A percentile compares a stretch with the other conserved stretches of the same genome.
These are phyloP conservation scores for Acronicta psi DNA, from an alignment of 2,888 invertebrate genomes.

Conservation along the genomic window DNA sequence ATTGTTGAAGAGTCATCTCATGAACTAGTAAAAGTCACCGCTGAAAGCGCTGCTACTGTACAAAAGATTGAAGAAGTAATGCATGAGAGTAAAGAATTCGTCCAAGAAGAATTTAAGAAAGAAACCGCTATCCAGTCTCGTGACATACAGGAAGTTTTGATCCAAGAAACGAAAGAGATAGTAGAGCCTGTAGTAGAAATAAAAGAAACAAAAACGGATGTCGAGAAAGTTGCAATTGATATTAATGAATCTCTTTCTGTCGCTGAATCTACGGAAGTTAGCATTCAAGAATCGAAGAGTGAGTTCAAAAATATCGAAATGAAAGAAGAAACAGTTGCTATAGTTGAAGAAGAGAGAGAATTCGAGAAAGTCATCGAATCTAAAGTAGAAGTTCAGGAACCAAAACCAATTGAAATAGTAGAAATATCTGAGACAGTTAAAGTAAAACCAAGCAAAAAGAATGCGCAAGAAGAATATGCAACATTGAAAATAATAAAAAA, in stretches of 20 bases:
- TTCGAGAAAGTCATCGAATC: constrained; percentile 17
- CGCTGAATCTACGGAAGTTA: constrained; percentile 38
- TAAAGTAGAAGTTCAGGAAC: constrained; percentile 23
- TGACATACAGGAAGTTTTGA: constrained; percentile 40
- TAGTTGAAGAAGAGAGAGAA: constrained; percentile 23
- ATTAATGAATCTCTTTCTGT: constrained; percentile 49
- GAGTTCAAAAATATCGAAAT: constrained; percentile 34
- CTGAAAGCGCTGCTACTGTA: constrained; percentile 50
- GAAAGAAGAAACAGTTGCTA: constrained; percentile 27
- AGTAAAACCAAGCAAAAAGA: constrained; percentile 35
- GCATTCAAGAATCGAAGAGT: constrained; percentile 37
- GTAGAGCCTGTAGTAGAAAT: constrained; percentile 48
- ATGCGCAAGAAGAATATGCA: constrained; percentile 59
- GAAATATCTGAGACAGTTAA: constrained; percentile 42
- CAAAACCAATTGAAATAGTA: constrained; percentile 40
- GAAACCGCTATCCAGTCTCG: constrained; percentile 40
- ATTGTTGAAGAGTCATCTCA: constrained; percentile 51
- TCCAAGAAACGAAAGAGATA: constrained; percentile 50
- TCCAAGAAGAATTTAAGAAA: constrained; percentile 52
- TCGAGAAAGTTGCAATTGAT: constrained; percentile 53
- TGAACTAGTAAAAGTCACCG: constrained; percentile 43
- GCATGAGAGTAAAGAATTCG: constrained; percentile 46
- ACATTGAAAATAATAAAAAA: constrained; percentile 64
- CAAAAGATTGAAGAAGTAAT: constrained; percentile 43
- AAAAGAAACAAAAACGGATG: constrained; percentile 54